A percentile compares a stretch with the other conserved stretches of the same genome.
phyloP scores from a whole-genome alignment of 2,888 invertebrate species.

The Folsomia candida region DNA sequence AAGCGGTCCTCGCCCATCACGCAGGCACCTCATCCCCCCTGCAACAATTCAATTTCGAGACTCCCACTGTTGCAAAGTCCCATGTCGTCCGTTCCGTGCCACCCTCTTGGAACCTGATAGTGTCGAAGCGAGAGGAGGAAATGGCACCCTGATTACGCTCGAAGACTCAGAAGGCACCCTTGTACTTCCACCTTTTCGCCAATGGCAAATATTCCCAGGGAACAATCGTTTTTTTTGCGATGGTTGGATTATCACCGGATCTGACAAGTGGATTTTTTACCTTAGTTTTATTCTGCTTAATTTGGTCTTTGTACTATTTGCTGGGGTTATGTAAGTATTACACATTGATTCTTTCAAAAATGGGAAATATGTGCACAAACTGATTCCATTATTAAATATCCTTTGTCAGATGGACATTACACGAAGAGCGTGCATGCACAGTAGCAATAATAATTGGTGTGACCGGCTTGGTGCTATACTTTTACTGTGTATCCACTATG shows the following conservation, averaged over 20 bases:
- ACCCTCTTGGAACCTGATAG: not conserved
- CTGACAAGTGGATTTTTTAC: not conserved
- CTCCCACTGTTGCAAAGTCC: not conserved
- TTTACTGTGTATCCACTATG: slow-evolving; percentile 9
- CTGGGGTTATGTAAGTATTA: not conserved
- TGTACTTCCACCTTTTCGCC: not conserved
- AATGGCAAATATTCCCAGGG: slow-evolving; percentile 22
- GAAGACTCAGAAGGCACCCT: not conserved
- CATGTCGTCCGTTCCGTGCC: not conserved
- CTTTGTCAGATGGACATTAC: too few species aligned
- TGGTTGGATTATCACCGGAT: not conserved
- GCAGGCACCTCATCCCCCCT: not conserved
- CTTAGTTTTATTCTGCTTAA: slow-evolving; percentile 2
- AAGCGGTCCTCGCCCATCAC: too few species aligned
- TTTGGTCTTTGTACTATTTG: slow-evolving; percentile 8
- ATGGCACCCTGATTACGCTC: not conserved
- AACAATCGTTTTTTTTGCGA: slow-evolving; percentile 14
- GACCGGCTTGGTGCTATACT: not conserved
- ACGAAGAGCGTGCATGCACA: too few species aligned
- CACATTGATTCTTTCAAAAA: too few species aligned
- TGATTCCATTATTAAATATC: too few species aligned
- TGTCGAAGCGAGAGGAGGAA: not conserved
- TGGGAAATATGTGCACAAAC: too few species aligned
- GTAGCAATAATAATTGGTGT: not conserved
- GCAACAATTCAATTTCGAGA: not conserved